phyloP scores from a whole-genome alignment of 2,797 vertebrate genomes.

The Hapalemur alaotrensis region DNA sequence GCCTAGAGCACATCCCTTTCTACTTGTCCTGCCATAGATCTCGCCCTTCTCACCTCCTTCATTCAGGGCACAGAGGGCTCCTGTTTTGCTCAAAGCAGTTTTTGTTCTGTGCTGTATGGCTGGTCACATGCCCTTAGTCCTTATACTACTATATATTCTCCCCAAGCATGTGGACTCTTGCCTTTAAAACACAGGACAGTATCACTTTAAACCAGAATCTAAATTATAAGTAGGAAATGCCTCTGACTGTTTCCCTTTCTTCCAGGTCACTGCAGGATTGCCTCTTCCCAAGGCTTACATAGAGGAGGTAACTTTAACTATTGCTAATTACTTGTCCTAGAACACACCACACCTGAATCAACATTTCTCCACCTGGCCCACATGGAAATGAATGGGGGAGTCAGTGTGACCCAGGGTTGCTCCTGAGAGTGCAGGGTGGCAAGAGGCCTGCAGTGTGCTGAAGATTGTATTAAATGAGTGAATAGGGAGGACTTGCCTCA shows the following conservation, averaged over 20 bases:
- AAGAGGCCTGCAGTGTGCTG: not conserved
- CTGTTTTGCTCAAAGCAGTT: not conserved
- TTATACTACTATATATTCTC: fast-evolving
- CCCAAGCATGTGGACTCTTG: not conserved
- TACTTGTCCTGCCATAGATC: not conserved
- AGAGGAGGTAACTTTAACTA: constrained; percentile 90
- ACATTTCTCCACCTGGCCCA: not conserved
- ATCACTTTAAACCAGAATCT: not conserved
- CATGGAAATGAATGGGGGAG: not conserved
- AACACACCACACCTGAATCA: not conserved
- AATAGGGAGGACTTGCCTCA: not conserved
- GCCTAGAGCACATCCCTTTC: not conserved
- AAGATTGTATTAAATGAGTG: not conserved
- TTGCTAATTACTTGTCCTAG: not conserved
- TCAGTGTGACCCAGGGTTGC: not conserved
- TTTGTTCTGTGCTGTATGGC: not conserved
- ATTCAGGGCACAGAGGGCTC: not conserved
- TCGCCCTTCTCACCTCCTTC: not conserved
- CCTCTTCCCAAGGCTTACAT: constrained; percentile 94
- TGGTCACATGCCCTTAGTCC: not conserved
- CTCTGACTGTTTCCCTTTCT: constrained; percentile 47
- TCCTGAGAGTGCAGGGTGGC: not conserved
- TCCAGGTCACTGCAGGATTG: constrained; percentile 95
- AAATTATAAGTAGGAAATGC: not conserved
- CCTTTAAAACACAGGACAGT: not conserved